Base-by-base conservation (phyloP, 1,140 invertebrate species). In the Sesamia nonagrioides region DNA sequence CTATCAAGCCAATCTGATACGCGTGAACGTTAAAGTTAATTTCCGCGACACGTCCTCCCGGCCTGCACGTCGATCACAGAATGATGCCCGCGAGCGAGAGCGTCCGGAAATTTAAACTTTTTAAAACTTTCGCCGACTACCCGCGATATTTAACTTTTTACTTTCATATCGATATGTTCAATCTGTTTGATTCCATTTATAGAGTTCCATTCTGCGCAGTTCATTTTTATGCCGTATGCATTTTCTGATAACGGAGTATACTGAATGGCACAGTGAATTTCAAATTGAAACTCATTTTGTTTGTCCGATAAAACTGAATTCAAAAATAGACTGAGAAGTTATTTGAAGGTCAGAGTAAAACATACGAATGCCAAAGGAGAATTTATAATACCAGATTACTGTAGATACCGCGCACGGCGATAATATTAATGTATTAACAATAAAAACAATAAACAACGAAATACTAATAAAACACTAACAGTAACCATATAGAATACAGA, bases 101-200 rank as follows among this genome's bases (percentile, higher is more conserved):
- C 40, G 42, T 33, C 56, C 73, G 73, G 73, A 75, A 75, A 75
- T 75, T 75, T 75, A 75, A 75, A 75, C 73, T 75, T 75, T 75
- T 75, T 75, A 75, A 75, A 75, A 58, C 63, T 75, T 75, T 75
- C 73, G 58, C 37, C 73, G 73, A 63, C 73, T 75, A 75, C 73
- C 73, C 56, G 54, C 72, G 40, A 42, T 15, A 63, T 63, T 75
- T 61, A 63, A 50, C 21, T 75, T 75, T 75, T 61, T 50, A 50
- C 48, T 63, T 75, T 63, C 21, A 63, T 75, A 50, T 52, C 56
- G 56, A 61, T 75, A 15, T 27, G 18, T 60, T 75, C 56, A 48
- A 75, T 75, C 40, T 75, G 18, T 54, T 74, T n/a, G 18, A 72
- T 54, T 68, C 9, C 18, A 45, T 73, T 33, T 35, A 17, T 71